Evolutionary conservation across 2,888 invertebrate genomes (phyloP).

Genomic region (Rhaphigaster nebulosa): DNA sequence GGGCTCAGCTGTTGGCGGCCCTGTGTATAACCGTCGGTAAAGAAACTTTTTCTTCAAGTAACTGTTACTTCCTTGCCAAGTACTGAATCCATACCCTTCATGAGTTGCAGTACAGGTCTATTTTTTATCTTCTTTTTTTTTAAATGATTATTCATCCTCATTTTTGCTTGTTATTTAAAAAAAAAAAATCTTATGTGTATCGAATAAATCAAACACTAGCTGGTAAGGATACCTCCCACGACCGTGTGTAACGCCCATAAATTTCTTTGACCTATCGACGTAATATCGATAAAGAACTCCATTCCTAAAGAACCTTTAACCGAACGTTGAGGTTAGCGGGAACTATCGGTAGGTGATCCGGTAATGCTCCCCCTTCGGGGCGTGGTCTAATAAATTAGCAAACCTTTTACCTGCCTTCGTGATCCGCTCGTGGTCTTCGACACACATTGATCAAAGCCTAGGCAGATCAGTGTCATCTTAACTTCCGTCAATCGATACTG

Average conservation of each 20-base stretch:
- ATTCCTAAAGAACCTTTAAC: background rate
- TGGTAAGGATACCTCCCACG: background rate
- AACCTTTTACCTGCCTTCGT: constrained; percentile 47
- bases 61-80: too few species aligned
- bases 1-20: too few species aligned
- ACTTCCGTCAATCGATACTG: background rate
- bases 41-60: too few species aligned
- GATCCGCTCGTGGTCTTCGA: background rate
- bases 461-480: constrained; percentile 2
- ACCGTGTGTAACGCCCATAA: background rate
- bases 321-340: background rate
- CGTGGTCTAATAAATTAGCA: constrained; percentile 56
- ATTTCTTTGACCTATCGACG: background rate
- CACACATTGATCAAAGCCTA: constrained; percentile 38
- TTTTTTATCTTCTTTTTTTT: too few species aligned
- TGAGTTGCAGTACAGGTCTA: too few species aligned
- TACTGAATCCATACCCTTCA: too few species aligned
- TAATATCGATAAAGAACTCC: background rate
- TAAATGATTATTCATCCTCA: too few species aligned
- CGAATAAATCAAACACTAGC: background rate
- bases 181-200: background rate
- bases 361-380: background rate
- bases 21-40: too few species aligned
- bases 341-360: constrained; percentile 5
- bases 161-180: too few species aligned